Evolutionary conservation across 1,140 invertebrate species (phyloP), one percentile per base, ranked within the genome.

Genomic region (Macrobrachium rosenbergii): DNA sequence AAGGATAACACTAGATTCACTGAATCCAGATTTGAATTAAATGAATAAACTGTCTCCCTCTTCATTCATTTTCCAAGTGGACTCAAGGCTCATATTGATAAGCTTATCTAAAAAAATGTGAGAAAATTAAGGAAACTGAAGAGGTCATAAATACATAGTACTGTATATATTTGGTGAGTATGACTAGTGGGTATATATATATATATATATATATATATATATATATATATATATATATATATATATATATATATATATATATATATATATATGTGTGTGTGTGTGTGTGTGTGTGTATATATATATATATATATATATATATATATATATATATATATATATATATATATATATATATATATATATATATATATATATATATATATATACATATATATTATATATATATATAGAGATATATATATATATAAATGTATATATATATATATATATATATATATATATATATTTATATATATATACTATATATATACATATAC

Each of bases 261-360:
- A 67, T 67, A 67, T 11, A 67, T 11, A 67, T 0, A 67, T 67
- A 67, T 67, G 16, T 67, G 16, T 67, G 16, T 67, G 16, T 67
- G 16, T 67, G 16, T 67, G 16, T 67, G 16, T 67, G 16, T 67
- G n/a, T n/a, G 16, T 67, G 16, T 67, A 67, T 67, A 67, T 7
- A 67, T 67, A 67, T 12, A 67, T 12, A 67, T 12, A 67, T 12
- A 67, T 67, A 67, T 67, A 67, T 67, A 67, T 67, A 67, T 67
- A 67, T 67, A 7, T 67, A 7, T 7, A 7, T 67, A 67, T 67
- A 67, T 67, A 67, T 67, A 64, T 67, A 67, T 23, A 67, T 21
- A 67, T 67, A 67, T 67, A 67, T 67, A 64, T 64, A 64, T 64
- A 64, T 64, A 64, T 64, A 64, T 64, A 64, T 64, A 64, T 64